These are phyloP conservation scores for Xanthorhoe designata DNA, from an alignment of 2,888 invertebrate genomes.

Conservation along the genomic window DNA sequence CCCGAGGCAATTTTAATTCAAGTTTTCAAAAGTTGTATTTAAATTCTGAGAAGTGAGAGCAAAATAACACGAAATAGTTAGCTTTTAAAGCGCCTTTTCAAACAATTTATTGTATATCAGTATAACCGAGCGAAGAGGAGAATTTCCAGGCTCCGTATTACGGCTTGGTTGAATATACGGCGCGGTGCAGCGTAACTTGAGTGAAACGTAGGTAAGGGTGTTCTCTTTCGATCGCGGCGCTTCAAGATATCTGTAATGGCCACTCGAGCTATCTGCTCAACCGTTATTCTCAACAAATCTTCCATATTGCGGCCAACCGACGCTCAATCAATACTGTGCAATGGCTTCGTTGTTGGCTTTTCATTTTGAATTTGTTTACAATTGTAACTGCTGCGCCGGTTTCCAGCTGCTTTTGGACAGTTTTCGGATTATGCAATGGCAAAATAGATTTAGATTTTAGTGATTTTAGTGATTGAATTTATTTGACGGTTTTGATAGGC, in stretches of 20 bases:
- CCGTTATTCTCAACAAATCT: conserved; percentile 82
- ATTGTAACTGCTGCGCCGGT: conserved; percentile 32
- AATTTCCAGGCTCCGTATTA: conserved; percentile 54
- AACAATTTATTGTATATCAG: conserved; percentile 47
- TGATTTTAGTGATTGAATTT: neutral
- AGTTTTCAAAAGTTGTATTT: neutral
- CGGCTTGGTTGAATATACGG: conserved; percentile 55
- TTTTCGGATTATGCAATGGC: neutral
- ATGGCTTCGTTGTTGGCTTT: conserved; percentile 58
- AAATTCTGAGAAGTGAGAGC: neutral
- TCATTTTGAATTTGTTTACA: conserved; percentile 56
- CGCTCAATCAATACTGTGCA: conserved; percentile 70
- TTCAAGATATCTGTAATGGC: conserved; percentile 81
- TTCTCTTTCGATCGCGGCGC: conserved; percentile 67
- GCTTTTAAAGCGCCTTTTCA: conserved; percentile 8
- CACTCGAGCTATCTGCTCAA: conserved; percentile 79
- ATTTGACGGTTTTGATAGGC: neutral
- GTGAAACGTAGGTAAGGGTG: conserved; percentile 69
- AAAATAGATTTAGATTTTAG: conserved; percentile 1
- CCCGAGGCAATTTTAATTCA: too few species aligned
- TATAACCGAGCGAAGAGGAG: conserved; percentile 46
- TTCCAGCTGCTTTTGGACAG: conserved; percentile 3
- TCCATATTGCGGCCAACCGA: conserved; percentile 73
- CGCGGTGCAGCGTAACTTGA: conserved; percentile 60
- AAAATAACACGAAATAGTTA: conserved; percentile 1